Evolutionary conservation across 2,113 vertebrate species (phyloP).

Genomic region (Gymnocephalus cernua): DNA sequence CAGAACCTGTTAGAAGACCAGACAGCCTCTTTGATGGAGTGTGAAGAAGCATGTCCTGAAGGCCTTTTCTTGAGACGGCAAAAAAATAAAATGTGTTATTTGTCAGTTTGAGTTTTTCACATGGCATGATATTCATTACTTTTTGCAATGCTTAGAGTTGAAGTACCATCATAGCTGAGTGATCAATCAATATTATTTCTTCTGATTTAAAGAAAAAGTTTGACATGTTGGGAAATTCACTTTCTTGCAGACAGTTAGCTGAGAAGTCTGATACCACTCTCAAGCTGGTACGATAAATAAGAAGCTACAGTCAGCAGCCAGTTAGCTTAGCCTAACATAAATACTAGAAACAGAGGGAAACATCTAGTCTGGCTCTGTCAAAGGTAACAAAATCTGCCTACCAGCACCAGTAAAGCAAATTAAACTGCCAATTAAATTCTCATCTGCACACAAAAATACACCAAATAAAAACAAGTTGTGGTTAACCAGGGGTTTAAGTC

Average conservation of each 20-base stretch:
- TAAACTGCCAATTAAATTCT: too few species aligned
- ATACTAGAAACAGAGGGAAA: neutral
- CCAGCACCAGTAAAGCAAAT: neutral
- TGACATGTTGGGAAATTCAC: neutral
- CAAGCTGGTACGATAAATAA: neutral
- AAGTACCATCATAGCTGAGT: neutral
- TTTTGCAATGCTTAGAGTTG: neutral
- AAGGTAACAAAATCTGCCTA: neutral
- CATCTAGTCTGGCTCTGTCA: neutral
- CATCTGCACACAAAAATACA: too few species aligned
- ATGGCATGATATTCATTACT: neutral
- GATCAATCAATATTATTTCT: neutral
- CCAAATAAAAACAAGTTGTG: neutral
- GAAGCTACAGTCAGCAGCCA: too few species aligned
- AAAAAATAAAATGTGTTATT: neutral
- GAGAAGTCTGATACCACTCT: neutral
- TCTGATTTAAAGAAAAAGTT: neutral
- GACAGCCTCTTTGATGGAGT: conserved; percentile 46
- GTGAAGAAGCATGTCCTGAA: conserved; percentile 33
- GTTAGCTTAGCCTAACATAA: neutral
- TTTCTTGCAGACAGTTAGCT: neutral
- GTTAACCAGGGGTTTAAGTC: neutral
- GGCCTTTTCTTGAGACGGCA: conserved; percentile 34
- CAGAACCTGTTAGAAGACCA: conserved; percentile 36
- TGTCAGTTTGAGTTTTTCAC: conserved; percentile 15